phyloP scores from a whole-genome alignment of 1,140 invertebrate genomes.

The Zaprionus vittiger region DNA sequence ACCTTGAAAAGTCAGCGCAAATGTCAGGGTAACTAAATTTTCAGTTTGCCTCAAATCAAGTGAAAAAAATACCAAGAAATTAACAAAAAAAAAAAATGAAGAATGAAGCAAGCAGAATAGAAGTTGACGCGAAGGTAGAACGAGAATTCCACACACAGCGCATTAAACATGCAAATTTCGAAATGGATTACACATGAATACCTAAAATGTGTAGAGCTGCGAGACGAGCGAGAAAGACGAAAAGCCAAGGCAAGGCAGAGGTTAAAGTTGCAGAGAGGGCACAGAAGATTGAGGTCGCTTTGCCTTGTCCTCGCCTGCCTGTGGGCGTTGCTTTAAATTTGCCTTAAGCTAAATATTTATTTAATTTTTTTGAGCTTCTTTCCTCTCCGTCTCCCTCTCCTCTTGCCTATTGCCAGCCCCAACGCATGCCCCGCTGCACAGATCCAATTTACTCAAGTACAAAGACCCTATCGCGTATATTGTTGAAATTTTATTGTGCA shows the following conservation, averaged over 20 bases:
- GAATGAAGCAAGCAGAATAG: background rate
- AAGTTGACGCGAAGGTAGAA: background rate
- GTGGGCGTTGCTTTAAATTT: slow-evolving; percentile 40
- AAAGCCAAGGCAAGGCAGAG: background rate
- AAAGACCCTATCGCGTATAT: slow-evolving; percentile 77
- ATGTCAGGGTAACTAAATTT: slow-evolving; percentile 24
- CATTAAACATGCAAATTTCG: slow-evolving; percentile 63
- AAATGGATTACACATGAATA: slow-evolving; percentile 61
- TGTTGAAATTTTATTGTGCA: slow-evolving; percentile 81
- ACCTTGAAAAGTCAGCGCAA: slow-evolving; percentile 16
- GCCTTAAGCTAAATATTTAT: slow-evolving; percentile 79
- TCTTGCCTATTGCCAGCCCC: background rate
- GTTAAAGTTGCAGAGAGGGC: background rate
- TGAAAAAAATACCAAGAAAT: background rate
- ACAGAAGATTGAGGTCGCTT: background rate
- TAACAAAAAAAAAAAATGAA: background rate
- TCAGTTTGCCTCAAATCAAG: slow-evolving; percentile 16
- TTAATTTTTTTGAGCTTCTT: slow-evolving; percentile 65
- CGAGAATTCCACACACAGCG: slow-evolving; percentile 39
- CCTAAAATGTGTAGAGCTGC: slow-evolving; percentile 37
- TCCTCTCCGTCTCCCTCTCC: background rate
- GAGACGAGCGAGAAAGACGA: background rate
- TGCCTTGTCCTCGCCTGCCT: background rate
- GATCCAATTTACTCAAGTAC: slow-evolving; percentile 81
- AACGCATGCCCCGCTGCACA: slow-evolving; percentile 57